These are phyloP conservation scores for Pyrrhia umbra DNA, from an alignment of 2,888 invertebrate species.

Conservation along the genomic window DNA sequence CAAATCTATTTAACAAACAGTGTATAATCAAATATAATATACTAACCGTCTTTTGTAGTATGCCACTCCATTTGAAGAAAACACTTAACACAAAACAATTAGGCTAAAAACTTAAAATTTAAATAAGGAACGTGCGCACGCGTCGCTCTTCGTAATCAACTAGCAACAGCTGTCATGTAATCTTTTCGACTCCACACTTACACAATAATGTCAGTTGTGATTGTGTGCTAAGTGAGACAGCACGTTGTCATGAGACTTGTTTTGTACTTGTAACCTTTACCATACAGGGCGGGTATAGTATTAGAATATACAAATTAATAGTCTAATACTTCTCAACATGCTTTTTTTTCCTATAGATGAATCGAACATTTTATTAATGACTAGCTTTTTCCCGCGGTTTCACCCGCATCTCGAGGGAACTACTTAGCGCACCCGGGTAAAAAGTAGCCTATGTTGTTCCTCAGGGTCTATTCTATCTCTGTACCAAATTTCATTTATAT, in stretches of 20 bases:
- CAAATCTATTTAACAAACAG: background rate
- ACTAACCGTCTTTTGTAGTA: conserved; percentile 73
- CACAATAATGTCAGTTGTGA: background rate
- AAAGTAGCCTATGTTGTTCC: no score
- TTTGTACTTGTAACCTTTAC: background rate
- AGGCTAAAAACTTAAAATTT: background rate
- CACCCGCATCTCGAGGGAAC: no score
- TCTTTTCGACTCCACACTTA: background rate
- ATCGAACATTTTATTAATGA: no score
- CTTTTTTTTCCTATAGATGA: no score
- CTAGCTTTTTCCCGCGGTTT: no score
- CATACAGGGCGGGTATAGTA: no score
- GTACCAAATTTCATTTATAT: no score
- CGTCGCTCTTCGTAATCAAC: conserved; percentile 49
- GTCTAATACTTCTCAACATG: no score
- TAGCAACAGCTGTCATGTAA: conserved; percentile 24
- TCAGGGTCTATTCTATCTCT: no score
- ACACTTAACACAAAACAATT: conserved; percentile 4
- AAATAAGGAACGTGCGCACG: conserved; percentile 56
- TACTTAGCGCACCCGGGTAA: no score
- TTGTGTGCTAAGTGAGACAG: conserved; percentile 1
- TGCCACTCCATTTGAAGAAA: conserved; percentile 74
- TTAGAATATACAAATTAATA: no score
- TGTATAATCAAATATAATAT: conserved; percentile 7
- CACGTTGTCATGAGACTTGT: background rate